Evolutionary conservation across 1,140 invertebrate species (phyloP), one percentile per base, ranked within the genome.

Genomic region (Drosophila busckii): DNA sequence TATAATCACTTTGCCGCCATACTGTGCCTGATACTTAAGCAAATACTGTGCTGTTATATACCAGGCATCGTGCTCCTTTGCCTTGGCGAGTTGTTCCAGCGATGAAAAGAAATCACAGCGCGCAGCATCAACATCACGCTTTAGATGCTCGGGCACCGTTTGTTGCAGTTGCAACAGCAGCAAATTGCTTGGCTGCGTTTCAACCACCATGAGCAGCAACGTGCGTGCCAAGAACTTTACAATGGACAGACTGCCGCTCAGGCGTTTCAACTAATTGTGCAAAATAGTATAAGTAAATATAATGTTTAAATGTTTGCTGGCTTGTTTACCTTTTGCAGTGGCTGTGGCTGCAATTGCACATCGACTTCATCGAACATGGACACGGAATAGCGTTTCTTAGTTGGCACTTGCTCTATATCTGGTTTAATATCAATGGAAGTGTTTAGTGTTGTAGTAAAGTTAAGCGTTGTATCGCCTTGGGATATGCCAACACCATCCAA

Each of bases 301-400:
- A 2, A 13, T 10, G 3, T 17, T 6, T 8, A 3, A 16, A 17
- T n/a, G n/a, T 17, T 44, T 13, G 10, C 5, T n/a, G 2, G 17
- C n/a, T n/a, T 4, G 35, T 44, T 23, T 49, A 80, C 83, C 42
- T 83, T 83, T 4, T 42, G 35, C 13, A 53, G 54, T 1, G 38
- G 29, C 29, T 76, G 67, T 20, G 69, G 59, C 3, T 70, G 48
- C 1, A 53, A 65, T 23, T 55, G 45, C 8, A 86, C 65, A 17
- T 75, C 69, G 2, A 86, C 59, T 8, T 86, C 71, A 37, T 87
- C 85, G 28, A 87, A 87, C 49, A 87, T 62, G 9, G 85, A 87
- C 1, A 86, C 73, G 0, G 85, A 87, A 1, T 67, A 59, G 3
- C 85, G 69, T 35, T 65, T 85, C 32, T 84, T 82, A 0, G 41